A percentile compares a stretch with the other conserved stretches of the same genome.
Evolutionary conservation across 2,113 vertebrate species (phyloP).

Genomic region (Merops nubicus): DNA sequence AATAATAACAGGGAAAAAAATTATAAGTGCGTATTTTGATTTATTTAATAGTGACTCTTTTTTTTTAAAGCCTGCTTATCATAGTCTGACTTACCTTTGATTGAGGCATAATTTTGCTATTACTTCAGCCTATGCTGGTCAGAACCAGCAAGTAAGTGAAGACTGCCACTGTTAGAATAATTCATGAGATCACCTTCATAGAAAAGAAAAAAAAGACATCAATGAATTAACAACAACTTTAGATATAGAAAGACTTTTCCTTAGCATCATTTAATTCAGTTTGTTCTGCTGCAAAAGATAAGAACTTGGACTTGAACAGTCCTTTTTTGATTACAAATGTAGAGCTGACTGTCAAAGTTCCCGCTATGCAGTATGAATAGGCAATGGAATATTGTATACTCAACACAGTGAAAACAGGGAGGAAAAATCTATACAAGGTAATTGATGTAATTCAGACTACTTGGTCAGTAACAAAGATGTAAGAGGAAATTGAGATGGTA

Average conservation of each 20-base stretch:
- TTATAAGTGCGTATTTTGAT: not conserved
- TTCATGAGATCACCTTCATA: not conserved
- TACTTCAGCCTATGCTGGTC: not conserved
- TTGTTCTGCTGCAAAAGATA: not conserved
- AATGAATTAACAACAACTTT: not conserved
- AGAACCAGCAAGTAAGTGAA: not conserved
- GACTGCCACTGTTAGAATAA: not conserved
- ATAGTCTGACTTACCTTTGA: not conserved
- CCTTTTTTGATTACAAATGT: not conserved
- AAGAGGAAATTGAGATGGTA: not conserved
- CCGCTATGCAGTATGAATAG: not conserved
- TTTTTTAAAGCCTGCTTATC: not conserved
- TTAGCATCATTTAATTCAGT: not conserved
- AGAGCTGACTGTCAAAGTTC: not conserved
- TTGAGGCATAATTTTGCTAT: not conserved
- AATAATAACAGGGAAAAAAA: not conserved
- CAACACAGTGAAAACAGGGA: not conserved
- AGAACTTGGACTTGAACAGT: not conserved
- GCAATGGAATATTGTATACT: not conserved
- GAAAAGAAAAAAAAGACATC: not conserved
- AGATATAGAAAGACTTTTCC: not conserved
- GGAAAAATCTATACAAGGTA: not conserved
- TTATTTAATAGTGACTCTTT: not conserved
- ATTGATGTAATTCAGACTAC: not conserved
- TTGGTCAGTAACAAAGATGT: not conserved